These are phyloP conservation scores for Leucoraja erinaceus DNA, from an alignment of 2,113 vertebrate genomes.

Conservation along the genomic window DNA sequence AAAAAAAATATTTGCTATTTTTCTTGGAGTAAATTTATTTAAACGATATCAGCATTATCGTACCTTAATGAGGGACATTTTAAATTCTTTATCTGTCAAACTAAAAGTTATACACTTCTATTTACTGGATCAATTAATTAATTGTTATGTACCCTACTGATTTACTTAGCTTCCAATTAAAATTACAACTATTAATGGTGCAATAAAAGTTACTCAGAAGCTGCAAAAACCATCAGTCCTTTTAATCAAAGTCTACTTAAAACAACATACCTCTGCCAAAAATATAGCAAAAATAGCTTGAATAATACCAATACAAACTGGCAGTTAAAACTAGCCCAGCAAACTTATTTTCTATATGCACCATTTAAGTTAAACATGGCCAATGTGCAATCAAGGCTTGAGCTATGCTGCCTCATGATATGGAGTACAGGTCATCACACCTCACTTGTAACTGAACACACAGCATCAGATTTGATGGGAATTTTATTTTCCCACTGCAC, in stretches of 20 bases:
- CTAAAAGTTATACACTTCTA: too few species aligned
- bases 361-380: background rate
- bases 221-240: background rate
- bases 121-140: too few species aligned
- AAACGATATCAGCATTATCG: too few species aligned
- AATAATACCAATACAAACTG: background rate
- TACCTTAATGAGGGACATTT: too few species aligned
- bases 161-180: too few species aligned
- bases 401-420: background rate
- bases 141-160: too few species aligned
- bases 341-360: background rate
- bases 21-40: background rate
- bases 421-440: background rate
- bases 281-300: background rate
- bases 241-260: slow-evolving; percentile 1
- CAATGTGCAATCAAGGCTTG: background rate
- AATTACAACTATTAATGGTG: too few species aligned
- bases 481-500: background rate
- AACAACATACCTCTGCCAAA: background rate
- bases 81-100: too few species aligned
- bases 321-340: background rate
- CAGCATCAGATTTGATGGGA: background rate
- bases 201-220: background rate
- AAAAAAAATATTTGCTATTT: slow-evolving; percentile 29
- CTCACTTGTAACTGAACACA: background rate